phyloP scores from a whole-genome alignment of 2,888 invertebrate species.

The Drosophila neonasuta region DNA sequence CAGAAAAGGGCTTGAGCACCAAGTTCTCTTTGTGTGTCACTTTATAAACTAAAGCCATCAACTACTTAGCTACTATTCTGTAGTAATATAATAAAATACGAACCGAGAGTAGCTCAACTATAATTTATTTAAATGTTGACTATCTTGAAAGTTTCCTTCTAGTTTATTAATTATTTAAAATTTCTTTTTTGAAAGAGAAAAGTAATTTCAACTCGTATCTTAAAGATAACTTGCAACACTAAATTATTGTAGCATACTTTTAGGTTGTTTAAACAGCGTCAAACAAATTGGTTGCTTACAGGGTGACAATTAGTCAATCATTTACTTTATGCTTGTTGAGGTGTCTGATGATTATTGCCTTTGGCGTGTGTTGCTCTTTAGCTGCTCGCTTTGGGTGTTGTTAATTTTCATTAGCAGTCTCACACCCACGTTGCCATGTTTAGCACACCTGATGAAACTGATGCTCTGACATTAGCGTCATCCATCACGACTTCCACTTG shows the following conservation, averaged over 20 bases:
- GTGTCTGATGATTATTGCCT: conserved; percentile 14
- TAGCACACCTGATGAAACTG: conserved; percentile 53
- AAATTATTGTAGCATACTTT: conserved; percentile 8
- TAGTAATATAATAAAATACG: neutral
- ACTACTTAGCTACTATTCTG: neutral
- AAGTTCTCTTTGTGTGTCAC: neutral
- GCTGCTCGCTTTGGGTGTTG: conserved; percentile 57
- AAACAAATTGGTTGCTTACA: neutral
- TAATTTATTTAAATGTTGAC: neutral
- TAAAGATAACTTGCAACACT: neutral
- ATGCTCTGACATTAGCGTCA: conserved; percentile 50
- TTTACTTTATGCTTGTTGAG: conserved; percentile 1
- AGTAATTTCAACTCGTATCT: too few species aligned
- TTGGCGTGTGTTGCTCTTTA: conserved; percentile 60
- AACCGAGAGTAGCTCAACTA: neutral
- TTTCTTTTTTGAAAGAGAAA: too few species aligned
- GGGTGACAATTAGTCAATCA: conserved; percentile 14
- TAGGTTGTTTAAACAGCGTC: neutral
- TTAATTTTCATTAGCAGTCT: conserved; percentile 63
- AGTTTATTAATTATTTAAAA: neutral
- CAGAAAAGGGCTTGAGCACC: conserved; percentile 17
- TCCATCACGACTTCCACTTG: conserved; percentile 60
- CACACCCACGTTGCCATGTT: conserved; percentile 10
- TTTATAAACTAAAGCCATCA: conserved; percentile 1
- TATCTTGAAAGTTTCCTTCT: neutral